Percentiles rank a stretch among this genome's conserved stretches.
Conservation (phyloP, 2,113 vertebrate species). For the Anolis carolinensis region DNA sequence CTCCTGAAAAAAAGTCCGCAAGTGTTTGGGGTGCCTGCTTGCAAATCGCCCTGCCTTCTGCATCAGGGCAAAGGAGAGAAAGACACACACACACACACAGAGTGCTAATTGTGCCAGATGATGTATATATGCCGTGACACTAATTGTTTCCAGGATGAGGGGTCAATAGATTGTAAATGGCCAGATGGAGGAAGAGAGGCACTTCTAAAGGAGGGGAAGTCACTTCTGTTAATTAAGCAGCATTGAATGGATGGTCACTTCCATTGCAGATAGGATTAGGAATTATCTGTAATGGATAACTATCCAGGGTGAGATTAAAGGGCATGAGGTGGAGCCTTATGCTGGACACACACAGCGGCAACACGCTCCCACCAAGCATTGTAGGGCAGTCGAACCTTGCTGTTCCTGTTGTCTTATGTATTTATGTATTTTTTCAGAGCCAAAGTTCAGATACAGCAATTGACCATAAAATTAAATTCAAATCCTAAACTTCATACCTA, state of each 20-base stretch:
- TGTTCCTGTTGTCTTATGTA: not conserved
- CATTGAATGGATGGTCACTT: conserved; percentile 22
- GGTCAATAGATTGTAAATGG: conserved; percentile 39
- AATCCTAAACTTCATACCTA: no score
- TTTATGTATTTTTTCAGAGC: not conserved
- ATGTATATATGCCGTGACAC: conserved; percentile 6
- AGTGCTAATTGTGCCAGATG: not conserved
- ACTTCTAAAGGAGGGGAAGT: conserved; percentile 16
- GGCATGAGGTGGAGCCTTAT: not conserved
- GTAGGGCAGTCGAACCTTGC: not conserved
- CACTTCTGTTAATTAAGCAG: conserved; percentile 28
- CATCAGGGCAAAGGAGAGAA: fast-evolving
- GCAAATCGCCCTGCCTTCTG: not conserved
- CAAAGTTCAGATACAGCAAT: not conserved
- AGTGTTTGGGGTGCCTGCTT: not conserved
- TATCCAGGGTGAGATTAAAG: conserved; percentile 6
- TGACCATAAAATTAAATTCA: no score
- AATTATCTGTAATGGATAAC: conserved; percentile 32
- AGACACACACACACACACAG: fast-evolving
- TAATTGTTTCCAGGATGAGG: conserved; percentile 20
- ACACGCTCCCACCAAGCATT: not conserved
- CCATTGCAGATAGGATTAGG: conserved; percentile 10
- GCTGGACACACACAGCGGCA: conserved; percentile 4
- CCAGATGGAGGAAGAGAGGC: conserved; percentile 12
- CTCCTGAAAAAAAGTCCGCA: not conserved